A percentile compares a stretch with the other conserved stretches of the same genome.
Evolutionary conservation across 2,797 vertebrate genomes (phyloP).

Genomic region (Phalanger gymnotis): DNA sequence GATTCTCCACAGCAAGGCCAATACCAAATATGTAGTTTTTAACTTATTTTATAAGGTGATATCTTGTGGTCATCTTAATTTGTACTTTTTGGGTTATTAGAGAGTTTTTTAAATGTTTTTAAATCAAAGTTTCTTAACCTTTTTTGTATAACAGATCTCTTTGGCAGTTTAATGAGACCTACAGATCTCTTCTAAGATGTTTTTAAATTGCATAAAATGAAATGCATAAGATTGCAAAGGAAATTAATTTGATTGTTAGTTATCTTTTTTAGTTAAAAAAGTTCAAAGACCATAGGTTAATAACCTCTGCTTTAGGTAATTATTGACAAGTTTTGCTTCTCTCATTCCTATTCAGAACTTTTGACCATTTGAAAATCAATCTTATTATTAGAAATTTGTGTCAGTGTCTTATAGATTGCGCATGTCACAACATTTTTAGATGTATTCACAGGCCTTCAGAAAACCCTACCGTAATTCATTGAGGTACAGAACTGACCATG

Average conservation of each 20-base stretch:
- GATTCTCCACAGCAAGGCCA: background rate
- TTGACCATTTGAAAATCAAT: background rate
- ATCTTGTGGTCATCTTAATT: background rate
- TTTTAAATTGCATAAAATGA: background rate
- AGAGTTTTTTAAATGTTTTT: background rate
- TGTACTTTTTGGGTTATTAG: background rate
- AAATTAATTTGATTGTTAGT: background rate
- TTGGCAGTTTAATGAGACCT: background rate
- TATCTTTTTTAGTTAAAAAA: background rate
- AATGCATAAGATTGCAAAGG: background rate
- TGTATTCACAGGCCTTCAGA: background rate
- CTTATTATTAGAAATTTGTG: background rate
- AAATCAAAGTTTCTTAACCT: background rate
- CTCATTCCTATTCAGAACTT: background rate
- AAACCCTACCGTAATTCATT: background rate
- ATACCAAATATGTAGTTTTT: background rate
- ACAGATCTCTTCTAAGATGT: background rate
- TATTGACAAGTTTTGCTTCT: background rate
- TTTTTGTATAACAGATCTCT: background rate
- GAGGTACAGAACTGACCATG: background rate
- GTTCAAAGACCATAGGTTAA: background rate
- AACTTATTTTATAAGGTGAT: background rate
- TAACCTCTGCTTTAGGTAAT: background rate
- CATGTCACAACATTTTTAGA: background rate
- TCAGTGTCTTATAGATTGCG: background rate